Conservation (phyloP, 2,888 invertebrate species). For the Lithodes maja region DNA sequence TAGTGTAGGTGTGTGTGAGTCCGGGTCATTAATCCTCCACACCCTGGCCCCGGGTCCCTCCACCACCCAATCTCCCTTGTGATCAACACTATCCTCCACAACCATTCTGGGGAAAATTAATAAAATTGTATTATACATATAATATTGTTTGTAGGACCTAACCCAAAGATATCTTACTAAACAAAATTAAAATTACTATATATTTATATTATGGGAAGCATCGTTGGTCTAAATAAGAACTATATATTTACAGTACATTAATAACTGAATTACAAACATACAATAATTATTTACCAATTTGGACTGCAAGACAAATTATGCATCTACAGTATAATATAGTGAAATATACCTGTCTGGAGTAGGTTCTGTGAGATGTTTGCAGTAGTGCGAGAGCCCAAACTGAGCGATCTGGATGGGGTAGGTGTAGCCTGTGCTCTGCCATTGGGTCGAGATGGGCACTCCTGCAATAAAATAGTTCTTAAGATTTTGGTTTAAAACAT, state of each 20-base stretch:
- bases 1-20: slow-evolving; percentile 78
- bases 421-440: slow-evolving; percentile 96
- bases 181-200: too few species aligned
- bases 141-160: too few species aligned
- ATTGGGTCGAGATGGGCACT: slow-evolving; percentile 96
- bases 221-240: too few species aligned
- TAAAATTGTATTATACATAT: too few species aligned
- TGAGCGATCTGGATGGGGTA: slow-evolving; percentile 99
- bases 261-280: too few species aligned
- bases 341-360: slow-evolving; percentile 80
- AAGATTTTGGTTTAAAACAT: too few species aligned
- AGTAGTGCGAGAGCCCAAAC: slow-evolving; percentile 97
- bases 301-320: too few species aligned
- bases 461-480: slow-evolving; percentile 72
- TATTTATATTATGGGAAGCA: too few species aligned
- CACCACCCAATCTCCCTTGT: slow-evolving; percentile 55
- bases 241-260: too few species aligned
- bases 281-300: too few species aligned
- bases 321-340: too few species aligned
- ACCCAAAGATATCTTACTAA: too few species aligned
- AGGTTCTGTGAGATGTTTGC: slow-evolving; percentile 92
- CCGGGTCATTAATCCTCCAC: slow-evolving; percentile 13
- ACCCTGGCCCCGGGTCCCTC: slow-evolving; percentile 38
- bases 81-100: slow-evolving; percentile 69
- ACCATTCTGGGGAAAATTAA: slow-evolving; percentile 60